These are phyloP conservation scores for Pristionchus entomophagus DNA, from an alignment of 2,888 invertebrate species.

Conservation along the genomic window DNA sequence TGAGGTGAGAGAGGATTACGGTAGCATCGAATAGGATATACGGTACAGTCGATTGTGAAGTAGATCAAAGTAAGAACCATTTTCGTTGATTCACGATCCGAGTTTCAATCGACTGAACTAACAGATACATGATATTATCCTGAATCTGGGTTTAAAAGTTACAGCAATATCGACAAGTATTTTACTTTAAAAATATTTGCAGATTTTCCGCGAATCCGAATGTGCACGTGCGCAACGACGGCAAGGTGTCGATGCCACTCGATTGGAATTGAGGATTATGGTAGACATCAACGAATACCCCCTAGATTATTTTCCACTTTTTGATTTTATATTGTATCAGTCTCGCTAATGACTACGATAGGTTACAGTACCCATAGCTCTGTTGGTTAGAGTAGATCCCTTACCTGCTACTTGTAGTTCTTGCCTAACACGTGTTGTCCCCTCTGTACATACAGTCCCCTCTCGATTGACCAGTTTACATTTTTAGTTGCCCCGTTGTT, in stretches of 20 bases:
- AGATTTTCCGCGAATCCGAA: conserved; percentile 67
- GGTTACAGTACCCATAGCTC: not conserved
- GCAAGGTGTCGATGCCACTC: conserved; percentile 68
- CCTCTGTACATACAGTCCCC: not conserved
- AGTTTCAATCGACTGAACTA: too few relatives aligned
- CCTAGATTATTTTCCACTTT: not conserved
- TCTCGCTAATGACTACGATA: not conserved
- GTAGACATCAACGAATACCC: too few relatives aligned
- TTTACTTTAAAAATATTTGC: not conserved
- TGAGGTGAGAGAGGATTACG: not conserved
- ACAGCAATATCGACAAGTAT: too few relatives aligned
- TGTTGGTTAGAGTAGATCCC: too few relatives aligned
- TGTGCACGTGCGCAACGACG: conserved; percentile 67
- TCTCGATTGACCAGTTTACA: too few relatives aligned
- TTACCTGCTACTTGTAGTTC: too few relatives aligned
- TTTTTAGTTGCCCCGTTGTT: too few relatives aligned
- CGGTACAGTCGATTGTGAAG: not conserved
- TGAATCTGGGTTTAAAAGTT: too few relatives aligned
- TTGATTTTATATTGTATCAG: not conserved
- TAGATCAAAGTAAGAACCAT: too few relatives aligned
- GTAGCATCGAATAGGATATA: not conserved
- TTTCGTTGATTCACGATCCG: too few relatives aligned
- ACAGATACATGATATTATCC: too few relatives aligned
- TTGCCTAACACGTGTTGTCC: not conserved
- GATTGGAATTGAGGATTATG: conserved; percentile 58